Percentiles rank a stretch among this genome's conserved stretches.
phyloP scores from a whole-genome alignment of 2,113 vertebrate genomes.

The Hymenochirus boettgeri region DNA sequence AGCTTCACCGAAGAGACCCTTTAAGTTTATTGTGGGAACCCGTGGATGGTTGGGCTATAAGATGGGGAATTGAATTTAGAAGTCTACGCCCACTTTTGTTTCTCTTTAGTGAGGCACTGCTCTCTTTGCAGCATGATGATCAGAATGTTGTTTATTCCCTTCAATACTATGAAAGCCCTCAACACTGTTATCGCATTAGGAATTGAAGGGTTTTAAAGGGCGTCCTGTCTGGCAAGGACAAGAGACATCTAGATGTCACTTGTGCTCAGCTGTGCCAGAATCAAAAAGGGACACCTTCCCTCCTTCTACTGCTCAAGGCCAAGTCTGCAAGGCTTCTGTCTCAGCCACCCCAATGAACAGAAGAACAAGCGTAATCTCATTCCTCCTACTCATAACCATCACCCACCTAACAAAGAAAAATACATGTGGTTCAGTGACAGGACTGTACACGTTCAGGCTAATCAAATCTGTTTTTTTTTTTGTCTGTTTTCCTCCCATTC shows the following conservation, averaged over 20 bases:
- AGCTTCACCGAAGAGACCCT: slow-evolving; percentile 14
- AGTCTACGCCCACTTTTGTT: neutral
- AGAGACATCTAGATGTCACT: slow-evolving; percentile 22
- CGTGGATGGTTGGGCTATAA: slow-evolving; percentile 1
- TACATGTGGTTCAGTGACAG: slow-evolving; percentile 29
- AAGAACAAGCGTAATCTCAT: slow-evolving; percentile 2
- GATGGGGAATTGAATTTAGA: slow-evolving; percentile 24
- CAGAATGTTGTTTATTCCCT: slow-evolving; percentile 34
- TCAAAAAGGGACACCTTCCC: neutral
- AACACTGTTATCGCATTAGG: neutral
- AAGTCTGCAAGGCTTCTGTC: slow-evolving; percentile 4
- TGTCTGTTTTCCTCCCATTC: slow-evolving; percentile 30
- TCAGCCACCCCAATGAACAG: slow-evolving; percentile 22
- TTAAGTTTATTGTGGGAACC: neutral
- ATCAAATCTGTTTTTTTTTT: slow-evolving; percentile 38
- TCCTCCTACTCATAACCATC: slow-evolving; percentile 7
- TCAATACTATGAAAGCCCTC: slow-evolving; percentile 20
- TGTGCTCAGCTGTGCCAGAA: slow-evolving; percentile 11
- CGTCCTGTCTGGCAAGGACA: slow-evolving; percentile 19
- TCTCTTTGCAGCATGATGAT: slow-evolving; percentile 35
- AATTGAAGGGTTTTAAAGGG: slow-evolving; percentile 36
- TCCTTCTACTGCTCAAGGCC: slow-evolving; percentile 9
- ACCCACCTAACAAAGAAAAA: slow-evolving; percentile 31
- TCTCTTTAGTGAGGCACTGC: slow-evolving; percentile 30
- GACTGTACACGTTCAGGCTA: slow-evolving; percentile 31